Percentiles rank a stretch among this genome's conserved stretches.
Evolutionary conservation across 1,140 invertebrate species (phyloP).

Genomic region (Mactra quadrangularis): DNA sequence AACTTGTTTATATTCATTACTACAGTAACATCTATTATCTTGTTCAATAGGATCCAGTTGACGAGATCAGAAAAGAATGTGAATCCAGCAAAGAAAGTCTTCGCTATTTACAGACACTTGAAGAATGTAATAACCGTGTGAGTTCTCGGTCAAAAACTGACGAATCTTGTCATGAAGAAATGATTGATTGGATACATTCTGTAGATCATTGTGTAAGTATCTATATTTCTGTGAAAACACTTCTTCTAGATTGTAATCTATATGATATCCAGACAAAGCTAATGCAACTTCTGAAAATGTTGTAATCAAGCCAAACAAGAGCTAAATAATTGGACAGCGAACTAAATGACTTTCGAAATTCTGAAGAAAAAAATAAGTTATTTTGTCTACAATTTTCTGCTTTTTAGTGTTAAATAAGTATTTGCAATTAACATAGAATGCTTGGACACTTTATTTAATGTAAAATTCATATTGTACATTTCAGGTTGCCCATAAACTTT

Average conservation of each 20-base stretch:
- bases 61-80: constrained; percentile 35
- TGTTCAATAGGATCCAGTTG: constrained; percentile 54
- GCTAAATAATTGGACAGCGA: neutral
- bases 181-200: constrained; percentile 42
- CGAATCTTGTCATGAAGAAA: constrained; percentile 52
- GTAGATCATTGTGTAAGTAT: constrained; percentile 60
- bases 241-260: neutral
- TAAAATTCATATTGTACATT: no score
- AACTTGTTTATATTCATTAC: no score
- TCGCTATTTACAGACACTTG: neutral
- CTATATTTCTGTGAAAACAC: neutral
- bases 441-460: no score
- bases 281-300: neutral
- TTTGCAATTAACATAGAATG: no score
- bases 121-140: constrained; percentile 45
- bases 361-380: neutral
- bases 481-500: constrained; percentile 20
- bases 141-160: constrained; percentile 16
- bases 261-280: neutral
- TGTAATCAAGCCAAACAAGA: neutral
- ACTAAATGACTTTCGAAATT: neutral
- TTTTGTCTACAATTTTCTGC: neutral
- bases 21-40: no score
- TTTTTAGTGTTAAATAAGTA: no score
- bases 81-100: neutral